Conservation (phyloP, 2,113 vertebrate genomes). For the Pygoscelis adeliae region DNA sequence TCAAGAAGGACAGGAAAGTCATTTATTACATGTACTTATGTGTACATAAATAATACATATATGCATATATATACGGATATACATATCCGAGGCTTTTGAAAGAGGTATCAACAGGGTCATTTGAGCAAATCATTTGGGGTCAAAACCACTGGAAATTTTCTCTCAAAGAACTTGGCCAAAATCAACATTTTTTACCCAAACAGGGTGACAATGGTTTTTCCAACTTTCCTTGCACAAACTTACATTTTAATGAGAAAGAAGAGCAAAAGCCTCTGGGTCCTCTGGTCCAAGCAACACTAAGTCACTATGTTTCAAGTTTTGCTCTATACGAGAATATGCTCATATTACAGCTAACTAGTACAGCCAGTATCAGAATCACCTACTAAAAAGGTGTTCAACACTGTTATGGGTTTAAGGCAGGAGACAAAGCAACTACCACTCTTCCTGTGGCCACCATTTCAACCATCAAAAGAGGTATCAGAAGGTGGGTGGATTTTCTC, state of each 20-base stretch:
- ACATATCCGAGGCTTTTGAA: neutral
- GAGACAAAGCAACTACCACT: neutral
- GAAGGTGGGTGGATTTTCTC: neutral
- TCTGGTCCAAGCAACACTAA: neutral
- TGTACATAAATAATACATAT: neutral
- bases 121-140: neutral
- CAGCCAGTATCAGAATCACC: neutral
- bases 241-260: neutral
- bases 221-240: neutral
- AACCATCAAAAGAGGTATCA: neutral
- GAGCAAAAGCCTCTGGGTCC: neutral
- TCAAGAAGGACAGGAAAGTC: neutral
- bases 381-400: neutral
- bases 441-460: neutral
- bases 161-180: neutral
- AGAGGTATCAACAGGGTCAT: neutral
- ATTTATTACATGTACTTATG: neutral
- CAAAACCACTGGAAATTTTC: neutral
- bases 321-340: neutral
- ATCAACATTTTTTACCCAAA: neutral
- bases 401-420: rapidly evolving
- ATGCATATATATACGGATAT: neutral
- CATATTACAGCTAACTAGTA: neutral
- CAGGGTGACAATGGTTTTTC: rapidly evolving
- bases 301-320: neutral